Evolutionary conservation across 2,888 invertebrate species (phyloP), one percentile per base, ranked within the genome.

Genomic region (Myopa testacea): DNA sequence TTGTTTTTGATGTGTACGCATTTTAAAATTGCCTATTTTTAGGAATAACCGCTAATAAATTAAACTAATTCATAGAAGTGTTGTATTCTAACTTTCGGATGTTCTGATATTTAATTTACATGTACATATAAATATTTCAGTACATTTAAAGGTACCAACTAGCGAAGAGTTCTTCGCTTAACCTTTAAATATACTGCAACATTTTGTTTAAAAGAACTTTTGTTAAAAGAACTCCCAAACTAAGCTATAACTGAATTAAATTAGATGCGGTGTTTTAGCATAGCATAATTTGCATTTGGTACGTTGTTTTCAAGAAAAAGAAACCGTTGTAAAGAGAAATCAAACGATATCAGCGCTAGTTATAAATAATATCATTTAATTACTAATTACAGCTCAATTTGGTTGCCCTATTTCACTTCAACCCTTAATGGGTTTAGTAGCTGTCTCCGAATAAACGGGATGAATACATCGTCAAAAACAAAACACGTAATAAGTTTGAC

Each of bases 381-480:
- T 40, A 45, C 68, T 45, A 37, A 37, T 40, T n/a, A 40, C 16
- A 55, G 16, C 16, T 50, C 67, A 37, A 38, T 68, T n/a, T 45
- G 16, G 68, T 68, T 68, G 68, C 2, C 14, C 8, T 55, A 14
- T 55, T 16, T 55, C n/a, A n/a, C 16, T 12, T 55, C n/a, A 55
- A 10, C 14, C 14, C 50, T 50, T 50, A 12, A 26, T 65, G 26
- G 12, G 26, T 34, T 26, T 26, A 26, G 26, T 26, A 34, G 8
- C 7, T 19, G 34, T 50, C 50, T 50, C 50, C n/a, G 37, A 62
- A 62, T 62, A 45, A 73, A 73, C 26, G 19, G 74, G 12, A 70
- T 70, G 58, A n/a, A 71, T 55, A 71, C 55, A 71, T 37, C 50
- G 34, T 71, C 16, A 71, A 65, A 74, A 74, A 74, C 37, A 74